Percentiles rank a stretch among this genome's conserved stretches.
These are phyloP conservation scores for Dynastes tityus DNA, from an alignment of 2,888 invertebrate genomes.

Conservation along the genomic window DNA sequence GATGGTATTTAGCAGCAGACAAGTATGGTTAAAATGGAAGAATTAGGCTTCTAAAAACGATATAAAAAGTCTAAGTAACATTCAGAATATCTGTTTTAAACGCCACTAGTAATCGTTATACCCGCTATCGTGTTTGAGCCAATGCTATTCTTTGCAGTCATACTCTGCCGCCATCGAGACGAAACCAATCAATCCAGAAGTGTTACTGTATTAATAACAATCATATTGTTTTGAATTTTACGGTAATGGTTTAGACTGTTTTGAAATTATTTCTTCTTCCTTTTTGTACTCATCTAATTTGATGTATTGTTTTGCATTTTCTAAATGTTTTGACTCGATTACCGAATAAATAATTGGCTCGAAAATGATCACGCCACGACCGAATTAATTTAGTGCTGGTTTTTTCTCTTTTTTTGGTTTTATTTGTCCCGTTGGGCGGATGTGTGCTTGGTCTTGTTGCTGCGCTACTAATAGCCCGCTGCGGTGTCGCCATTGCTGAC, in stretches of 20 bases:
- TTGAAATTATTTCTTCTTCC: too few relatives aligned
- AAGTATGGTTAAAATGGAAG: too few relatives aligned
- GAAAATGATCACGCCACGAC: constrained; percentile 48
- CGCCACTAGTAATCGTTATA: background rate
- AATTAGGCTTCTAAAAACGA: too few relatives aligned
- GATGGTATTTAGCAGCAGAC: too few relatives aligned
- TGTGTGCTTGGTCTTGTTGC: constrained; percentile 72
- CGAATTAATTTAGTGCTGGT: constrained; percentile 70
- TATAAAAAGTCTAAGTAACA: background rate
- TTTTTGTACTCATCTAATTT: background rate
- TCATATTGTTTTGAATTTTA: too few relatives aligned
- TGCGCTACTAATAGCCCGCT: constrained; percentile 72
- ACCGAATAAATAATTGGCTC: constrained; percentile 28
- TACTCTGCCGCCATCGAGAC: constrained; percentile 5
- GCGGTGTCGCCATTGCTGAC: constrained; percentile 77
- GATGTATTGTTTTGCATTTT: constrained; percentile 11
- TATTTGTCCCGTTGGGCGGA: constrained; percentile 70
- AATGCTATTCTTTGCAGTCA: constrained; percentile 27
- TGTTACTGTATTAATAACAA: background rate
- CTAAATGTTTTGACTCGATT: too few relatives aligned
- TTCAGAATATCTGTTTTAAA: constrained; percentile 34
- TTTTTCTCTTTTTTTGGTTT: constrained; percentile 69
- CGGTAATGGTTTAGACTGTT: too few relatives aligned
- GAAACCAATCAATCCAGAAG: constrained; percentile 6
- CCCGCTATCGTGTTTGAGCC: constrained; percentile 30